Evolutionary conservation across 2,797 vertebrate genomes (phyloP).

Genomic region (Erithacus rubecula): DNA sequence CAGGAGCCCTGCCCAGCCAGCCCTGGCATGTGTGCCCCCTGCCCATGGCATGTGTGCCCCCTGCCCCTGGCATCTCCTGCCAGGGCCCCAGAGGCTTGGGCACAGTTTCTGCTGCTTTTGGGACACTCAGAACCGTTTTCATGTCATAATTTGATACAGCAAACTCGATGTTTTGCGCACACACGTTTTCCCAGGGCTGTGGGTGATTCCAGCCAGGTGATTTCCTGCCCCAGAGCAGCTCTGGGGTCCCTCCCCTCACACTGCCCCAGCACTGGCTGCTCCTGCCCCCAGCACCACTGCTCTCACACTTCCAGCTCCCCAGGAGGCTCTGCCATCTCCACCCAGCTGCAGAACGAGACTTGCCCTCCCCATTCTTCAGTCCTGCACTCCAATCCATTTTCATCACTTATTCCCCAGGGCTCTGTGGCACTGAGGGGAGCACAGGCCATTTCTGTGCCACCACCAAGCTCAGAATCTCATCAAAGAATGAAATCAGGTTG

Average conservation of each 20-base stretch:
- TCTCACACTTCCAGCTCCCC: too few species aligned
- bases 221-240: neutral
- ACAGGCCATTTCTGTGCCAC: neutral
- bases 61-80: fast-evolving
- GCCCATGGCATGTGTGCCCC: too few species aligned
- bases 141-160: neutral
- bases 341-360: neutral
- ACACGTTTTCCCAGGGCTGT: fast-evolving
- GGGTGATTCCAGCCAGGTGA: neutral
- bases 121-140: neutral
- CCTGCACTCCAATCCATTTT: neutral
- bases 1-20: neutral
- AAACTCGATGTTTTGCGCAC: neutral
- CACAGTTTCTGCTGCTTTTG: neutral
- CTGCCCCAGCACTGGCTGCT: fast-evolving
- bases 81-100: neutral
- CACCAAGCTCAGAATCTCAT: neutral
- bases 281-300: fast-evolving
- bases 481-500: neutral
- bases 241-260: fast-evolving
- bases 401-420: neutral
- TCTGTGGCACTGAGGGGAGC: fast-evolving
- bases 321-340: fast-evolving
- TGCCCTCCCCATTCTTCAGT: neutral
- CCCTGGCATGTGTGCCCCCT: too few species aligned